phyloP scores from a whole-genome alignment of 1,140 invertebrate species.

The Drosophila teissieri region DNA sequence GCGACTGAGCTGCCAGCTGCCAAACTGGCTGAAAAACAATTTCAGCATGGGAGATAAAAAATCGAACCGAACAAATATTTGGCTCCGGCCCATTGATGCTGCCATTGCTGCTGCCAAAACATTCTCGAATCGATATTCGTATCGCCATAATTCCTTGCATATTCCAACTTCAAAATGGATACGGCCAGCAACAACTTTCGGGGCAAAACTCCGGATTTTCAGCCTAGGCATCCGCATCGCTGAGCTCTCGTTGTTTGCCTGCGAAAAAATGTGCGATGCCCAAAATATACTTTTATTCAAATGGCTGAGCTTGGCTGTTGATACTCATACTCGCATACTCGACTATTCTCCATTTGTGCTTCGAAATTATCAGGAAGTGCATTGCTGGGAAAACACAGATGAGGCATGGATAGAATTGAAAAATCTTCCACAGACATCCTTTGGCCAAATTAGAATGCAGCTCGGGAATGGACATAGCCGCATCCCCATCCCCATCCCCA shows the following conservation, averaged over 20 bases:
- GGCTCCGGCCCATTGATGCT: constrained; percentile 47
- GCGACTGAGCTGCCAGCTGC: constrained; percentile 40
- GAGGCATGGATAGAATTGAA: constrained; percentile 23
- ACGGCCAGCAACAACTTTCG: constrained; percentile 11
- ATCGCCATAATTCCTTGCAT: constrained; percentile 63
- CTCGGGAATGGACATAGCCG: constrained; percentile 26
- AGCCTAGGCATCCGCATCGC: constrained; percentile 11
- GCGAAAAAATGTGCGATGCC: constrained; percentile 20
- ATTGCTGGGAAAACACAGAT: constrained; percentile 27
- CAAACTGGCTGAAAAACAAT: constrained; percentile 75
- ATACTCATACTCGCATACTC: constrained; percentile 22
- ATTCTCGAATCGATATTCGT: constrained; percentile 60
- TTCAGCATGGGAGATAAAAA: constrained; percentile 49
- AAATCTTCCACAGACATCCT: constrained; percentile 12
- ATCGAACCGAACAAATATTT: constrained; percentile 66
- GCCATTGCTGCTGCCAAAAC: constrained; percentile 54
- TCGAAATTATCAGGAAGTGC: constrained; percentile 43
- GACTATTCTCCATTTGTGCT: constrained; percentile 20
- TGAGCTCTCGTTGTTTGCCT: constrained; percentile 30
- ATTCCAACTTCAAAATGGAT: constrained; percentile 5
- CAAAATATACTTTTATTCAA: constrained; percentile 58
- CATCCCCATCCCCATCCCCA: neutral
- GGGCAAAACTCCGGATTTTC: constrained; percentile 13
- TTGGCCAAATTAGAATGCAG: constrained; percentile 57
- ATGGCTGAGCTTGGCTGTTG: constrained; percentile 37